Base-by-base conservation (phyloP, 2,113 vertebrate genomes). In the Burhinus oedicnemus region DNA sequence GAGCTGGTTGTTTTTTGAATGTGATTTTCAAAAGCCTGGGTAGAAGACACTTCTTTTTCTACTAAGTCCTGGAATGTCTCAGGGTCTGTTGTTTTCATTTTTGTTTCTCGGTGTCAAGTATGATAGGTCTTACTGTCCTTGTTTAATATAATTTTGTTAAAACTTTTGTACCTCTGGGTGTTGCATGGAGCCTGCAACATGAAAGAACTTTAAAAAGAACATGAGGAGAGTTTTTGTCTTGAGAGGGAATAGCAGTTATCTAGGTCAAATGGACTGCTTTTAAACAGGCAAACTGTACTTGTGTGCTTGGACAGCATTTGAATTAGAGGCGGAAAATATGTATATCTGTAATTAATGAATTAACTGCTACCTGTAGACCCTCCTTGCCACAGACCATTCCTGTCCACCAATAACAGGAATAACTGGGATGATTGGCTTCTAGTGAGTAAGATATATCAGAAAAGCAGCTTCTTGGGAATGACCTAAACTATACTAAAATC, bases 191-290 rank as follows among this genome's bases (percentile, higher is more conserved):
- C 44, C 40, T 75, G 76, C 36, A 72, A 65, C 49, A n/a, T 80
- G 27, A 83, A 95, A 75, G 54, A 84, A 52, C 54, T 92, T 90
- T 42, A 45, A 88, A 94, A 89, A 76, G 55, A 74, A 80, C 55
- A 30, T 74, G 34, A 90, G 36, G 15, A 66, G 47, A 54, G 36
- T 22, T 94, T 83, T 66, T 96, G 42, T 86, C 71, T 70, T 8
- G 6, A 68, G 51, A 83, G 54, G 45, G 10, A 85, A 60, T 17
- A 72, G 71, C 79, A 80, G 55, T 78, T 92, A 83, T 89, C 62
- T 93, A 77, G 92, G 93, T 94, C 94, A 96, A 89, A 87, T 16
- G 45, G 58, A 25, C 54, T 93, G 74, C 82, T 77, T 88, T 89
- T 66, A 90, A 89, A 70, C 30, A 65, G 51, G 57, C 54, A 80